phyloP scores from a whole-genome alignment of 2,797 vertebrate species.

The Gallirallus australis region DNA sequence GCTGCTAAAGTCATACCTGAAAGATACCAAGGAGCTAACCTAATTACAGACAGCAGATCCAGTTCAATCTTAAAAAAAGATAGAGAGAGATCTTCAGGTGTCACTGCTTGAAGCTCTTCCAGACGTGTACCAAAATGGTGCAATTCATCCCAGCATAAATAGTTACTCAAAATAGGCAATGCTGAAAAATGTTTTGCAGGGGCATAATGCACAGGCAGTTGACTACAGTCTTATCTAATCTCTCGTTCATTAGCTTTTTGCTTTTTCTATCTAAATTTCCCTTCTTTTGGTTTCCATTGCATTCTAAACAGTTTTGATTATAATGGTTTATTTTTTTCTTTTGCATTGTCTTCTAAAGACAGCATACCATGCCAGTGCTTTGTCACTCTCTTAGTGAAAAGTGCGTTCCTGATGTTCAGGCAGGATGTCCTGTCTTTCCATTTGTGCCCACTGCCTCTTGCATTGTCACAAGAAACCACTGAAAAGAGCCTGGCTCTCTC shows the following conservation, averaged over 20 bases:
- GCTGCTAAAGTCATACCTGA: background rate
- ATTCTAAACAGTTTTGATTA: background rate
- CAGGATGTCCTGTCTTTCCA: background rate
- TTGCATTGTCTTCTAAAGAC: background rate
- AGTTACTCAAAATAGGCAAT: background rate
- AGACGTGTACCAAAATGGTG: background rate
- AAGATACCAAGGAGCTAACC: background rate
- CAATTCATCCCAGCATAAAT: background rate
- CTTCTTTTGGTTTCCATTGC: background rate
- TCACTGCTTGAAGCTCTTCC: background rate
- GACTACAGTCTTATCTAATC: background rate
- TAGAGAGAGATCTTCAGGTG: background rate
- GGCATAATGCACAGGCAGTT: fast-evolving
- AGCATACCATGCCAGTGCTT: background rate
- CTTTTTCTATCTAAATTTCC: background rate
- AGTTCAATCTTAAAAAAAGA: background rate
- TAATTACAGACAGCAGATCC: background rate
- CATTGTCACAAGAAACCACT: background rate
- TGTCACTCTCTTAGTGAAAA: background rate
- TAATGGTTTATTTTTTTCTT: background rate
- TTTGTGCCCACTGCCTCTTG: background rate
- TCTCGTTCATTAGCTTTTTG: background rate
- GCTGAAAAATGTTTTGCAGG: background rate
- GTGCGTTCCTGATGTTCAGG: background rate
- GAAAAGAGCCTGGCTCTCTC: background rate